Conservation (phyloP, 2,113 vertebrate species). For the Pandion haliaetus region DNA sequence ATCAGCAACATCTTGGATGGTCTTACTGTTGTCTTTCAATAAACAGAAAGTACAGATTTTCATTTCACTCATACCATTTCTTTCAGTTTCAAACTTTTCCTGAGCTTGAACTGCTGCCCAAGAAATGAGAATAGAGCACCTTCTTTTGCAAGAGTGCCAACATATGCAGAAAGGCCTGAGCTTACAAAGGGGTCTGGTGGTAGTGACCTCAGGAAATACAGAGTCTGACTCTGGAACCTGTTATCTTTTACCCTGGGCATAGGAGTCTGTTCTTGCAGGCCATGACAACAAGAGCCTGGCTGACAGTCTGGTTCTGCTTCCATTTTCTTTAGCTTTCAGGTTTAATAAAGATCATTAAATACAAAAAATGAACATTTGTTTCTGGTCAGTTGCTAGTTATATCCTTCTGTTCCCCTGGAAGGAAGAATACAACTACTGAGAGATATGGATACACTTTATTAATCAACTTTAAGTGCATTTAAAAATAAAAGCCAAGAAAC, state of each 20-base stretch:
- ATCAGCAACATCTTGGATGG: background rate
- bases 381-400: conserved; percentile 17
- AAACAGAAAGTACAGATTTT: background rate
- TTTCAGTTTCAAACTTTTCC: background rate
- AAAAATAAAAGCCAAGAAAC: background rate
- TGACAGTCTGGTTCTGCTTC: background rate
- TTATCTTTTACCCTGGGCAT: background rate
- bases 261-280: background rate
- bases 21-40: background rate
- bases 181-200: background rate
- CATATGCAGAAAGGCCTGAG: background rate
- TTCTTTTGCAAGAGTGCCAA: background rate
- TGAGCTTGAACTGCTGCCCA: background rate
- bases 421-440: background rate
- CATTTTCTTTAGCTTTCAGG: background rate
- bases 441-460: background rate
- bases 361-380: conserved; percentile 18
- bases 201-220: background rate
- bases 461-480: background rate
- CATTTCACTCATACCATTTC: background rate
- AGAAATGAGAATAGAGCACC: background rate
- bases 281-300: background rate
- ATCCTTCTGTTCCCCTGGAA: background rate
- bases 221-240: background rate
- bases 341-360: background rate